Evolutionary conservation across 2,797 vertebrate species (phyloP).

Genomic region (Acanthopagrus latus): DNA sequence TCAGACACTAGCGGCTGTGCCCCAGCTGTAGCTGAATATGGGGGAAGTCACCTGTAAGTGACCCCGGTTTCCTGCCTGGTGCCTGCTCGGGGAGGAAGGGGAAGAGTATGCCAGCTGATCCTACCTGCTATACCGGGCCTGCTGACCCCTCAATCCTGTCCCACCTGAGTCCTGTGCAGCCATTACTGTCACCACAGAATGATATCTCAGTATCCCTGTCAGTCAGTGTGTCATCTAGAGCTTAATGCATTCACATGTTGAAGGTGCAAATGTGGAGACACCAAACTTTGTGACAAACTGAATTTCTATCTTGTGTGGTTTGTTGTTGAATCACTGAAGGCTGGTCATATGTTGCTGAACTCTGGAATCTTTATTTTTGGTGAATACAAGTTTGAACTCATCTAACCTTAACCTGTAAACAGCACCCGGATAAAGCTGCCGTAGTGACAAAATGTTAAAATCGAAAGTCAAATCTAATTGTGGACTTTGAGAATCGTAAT

Average conservation of each 20-base stretch:
- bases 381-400: too few relatives aligned
- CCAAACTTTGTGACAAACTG: too few relatives aligned
- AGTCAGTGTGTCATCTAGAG: background rate
- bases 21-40: conserved; percentile 69
- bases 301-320: too few relatives aligned
- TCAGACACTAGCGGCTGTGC: conserved; percentile 30
- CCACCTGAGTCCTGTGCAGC: conserved; percentile 65
- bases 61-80: conserved; percentile 68
- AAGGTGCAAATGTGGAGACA: too few relatives aligned
- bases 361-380: too few relatives aligned
- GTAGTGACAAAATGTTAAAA: too few relatives aligned
- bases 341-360: too few relatives aligned
- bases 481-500: background rate
- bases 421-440: too few relatives aligned
- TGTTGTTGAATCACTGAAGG: too few relatives aligned
- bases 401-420: too few relatives aligned
- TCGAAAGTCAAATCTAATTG: too few relatives aligned
- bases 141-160: conserved; percentile 49
- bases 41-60: conserved; percentile 74
- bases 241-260: background rate
- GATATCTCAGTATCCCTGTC: background rate
- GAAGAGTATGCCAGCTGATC: conserved; percentile 71
- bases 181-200: conserved; percentile 25
- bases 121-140: conserved; percentile 59
- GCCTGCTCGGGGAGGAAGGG: conserved; percentile 37